A percentile compares a stretch with the other conserved stretches of the same genome.
phyloP scores from a whole-genome alignment of 1,140 invertebrate genomes.

The Pseudomyrmex pallidus region DNA sequence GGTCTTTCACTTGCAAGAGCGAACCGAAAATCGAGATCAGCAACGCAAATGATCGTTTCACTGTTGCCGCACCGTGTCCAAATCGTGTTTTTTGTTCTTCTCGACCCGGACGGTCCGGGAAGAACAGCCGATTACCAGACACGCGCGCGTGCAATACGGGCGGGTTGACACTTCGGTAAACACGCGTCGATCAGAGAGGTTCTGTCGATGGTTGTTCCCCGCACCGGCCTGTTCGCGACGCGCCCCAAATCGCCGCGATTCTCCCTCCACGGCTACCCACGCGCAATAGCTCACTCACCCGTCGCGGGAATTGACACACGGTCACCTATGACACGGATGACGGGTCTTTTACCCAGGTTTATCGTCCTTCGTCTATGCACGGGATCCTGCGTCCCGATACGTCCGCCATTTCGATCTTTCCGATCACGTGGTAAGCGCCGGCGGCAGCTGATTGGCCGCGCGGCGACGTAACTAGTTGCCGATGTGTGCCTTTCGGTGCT shows the following conservation, averaged over 20 bases:
- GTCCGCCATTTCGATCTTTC: slow-evolving; percentile 84
- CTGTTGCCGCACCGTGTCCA: slow-evolving; percentile 31
- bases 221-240: slow-evolving; percentile 43
- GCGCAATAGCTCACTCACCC: slow-evolving; percentile 3
- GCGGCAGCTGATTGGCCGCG: slow-evolving; percentile 50
- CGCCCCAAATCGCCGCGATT: background rate
- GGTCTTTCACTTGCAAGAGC: background rate
- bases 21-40: slow-evolving; percentile 12
- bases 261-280: background rate
- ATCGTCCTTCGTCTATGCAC: slow-evolving; percentile 82
- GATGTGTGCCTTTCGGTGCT: slow-evolving; percentile 6
- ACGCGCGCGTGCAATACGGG: slow-evolving; percentile 73
- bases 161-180: slow-evolving; percentile 76
- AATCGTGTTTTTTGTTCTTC: slow-evolving; percentile 49
- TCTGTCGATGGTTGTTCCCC: background rate
- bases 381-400: slow-evolving; percentile 83
- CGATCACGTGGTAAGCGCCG: slow-evolving; percentile 76
- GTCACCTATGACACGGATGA: slow-evolving; percentile 71
- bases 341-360: slow-evolving; percentile 77
- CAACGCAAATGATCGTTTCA: slow-evolving; percentile 19
- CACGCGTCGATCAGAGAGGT: slow-evolving; percentile 57
- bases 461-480: slow-evolving; percentile 61
- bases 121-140: slow-evolving; percentile 27
- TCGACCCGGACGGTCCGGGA: slow-evolving; percentile 8
- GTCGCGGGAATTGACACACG: slow-evolving; percentile 38